Evolutionary conservation across 1,140 invertebrate species (phyloP).

Genomic region (Brachionus koreanus): DNA sequence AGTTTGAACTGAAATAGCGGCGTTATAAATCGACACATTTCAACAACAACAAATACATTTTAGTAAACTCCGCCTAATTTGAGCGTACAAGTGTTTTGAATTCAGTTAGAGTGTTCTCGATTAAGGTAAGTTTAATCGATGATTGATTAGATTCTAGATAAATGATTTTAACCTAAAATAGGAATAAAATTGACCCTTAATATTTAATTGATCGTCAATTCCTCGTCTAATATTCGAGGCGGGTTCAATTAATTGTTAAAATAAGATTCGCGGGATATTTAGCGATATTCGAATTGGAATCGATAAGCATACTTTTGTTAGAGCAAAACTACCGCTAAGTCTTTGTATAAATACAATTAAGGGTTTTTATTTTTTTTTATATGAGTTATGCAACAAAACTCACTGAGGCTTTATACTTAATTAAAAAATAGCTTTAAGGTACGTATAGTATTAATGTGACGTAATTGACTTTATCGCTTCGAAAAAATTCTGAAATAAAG

Average conservation of each 20-base stretch:
- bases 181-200: background rate
- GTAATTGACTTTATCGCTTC: background rate
- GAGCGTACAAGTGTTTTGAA: background rate
- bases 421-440: background rate
- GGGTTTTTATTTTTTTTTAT: background rate
- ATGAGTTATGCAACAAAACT: background rate
- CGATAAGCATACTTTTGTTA: background rate
- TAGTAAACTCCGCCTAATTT: background rate
- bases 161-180: conserved; percentile 2
- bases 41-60: background rate
- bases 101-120: conserved; percentile 5
- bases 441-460: background rate
- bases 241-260: background rate
- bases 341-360: background rate
- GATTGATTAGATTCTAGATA: conserved; percentile 2
- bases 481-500: background rate
- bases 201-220: background rate
- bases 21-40: background rate
- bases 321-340: background rate
- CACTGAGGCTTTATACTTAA: background rate
- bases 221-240: background rate
- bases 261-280: background rate
- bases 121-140: background rate
- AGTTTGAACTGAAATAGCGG: background rate
- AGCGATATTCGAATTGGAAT: background rate